Conservation (phyloP, 1,140 invertebrate genomes). For the Drosophila ercepeae region DNA sequence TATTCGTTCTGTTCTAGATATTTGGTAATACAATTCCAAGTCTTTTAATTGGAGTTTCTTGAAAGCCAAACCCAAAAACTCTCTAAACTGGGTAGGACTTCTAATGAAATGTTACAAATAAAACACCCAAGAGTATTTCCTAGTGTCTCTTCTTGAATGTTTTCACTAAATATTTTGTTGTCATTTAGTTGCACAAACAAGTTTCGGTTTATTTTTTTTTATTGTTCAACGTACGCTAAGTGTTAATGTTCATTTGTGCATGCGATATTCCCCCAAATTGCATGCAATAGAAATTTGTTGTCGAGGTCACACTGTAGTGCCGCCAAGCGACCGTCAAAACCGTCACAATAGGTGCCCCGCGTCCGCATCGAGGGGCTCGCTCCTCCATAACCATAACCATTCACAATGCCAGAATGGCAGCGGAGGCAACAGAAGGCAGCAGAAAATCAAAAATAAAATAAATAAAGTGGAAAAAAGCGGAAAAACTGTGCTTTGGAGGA, state of each 20-base stretch:
- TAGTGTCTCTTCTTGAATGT: neutral
- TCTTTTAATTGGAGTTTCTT: too few species aligned
- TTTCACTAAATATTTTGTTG: constrained; percentile 18
- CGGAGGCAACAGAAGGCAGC: constrained; percentile 2
- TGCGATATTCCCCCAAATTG: constrained; percentile 61
- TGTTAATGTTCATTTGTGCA: constrained; percentile 77
- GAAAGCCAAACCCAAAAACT: too few species aligned
- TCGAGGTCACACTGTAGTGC: constrained; percentile 45
- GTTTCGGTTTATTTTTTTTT: constrained; percentile 38
- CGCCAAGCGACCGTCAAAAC: constrained; percentile 25
- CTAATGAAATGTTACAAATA: too few species aligned
- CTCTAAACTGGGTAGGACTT: too few species aligned
- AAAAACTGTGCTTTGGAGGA: constrained; percentile 47
- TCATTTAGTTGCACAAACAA: constrained; percentile 48
- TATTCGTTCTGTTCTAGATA: too few species aligned
- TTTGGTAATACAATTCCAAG: too few species aligned
- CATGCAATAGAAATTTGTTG: constrained; percentile 67
- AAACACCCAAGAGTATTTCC: neutral
- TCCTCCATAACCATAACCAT: constrained; percentile 24
- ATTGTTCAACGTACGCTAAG: constrained; percentile 43
- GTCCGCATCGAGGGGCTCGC: neutral
- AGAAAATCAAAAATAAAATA: constrained; percentile 13
- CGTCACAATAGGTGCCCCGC: constrained; percentile 7
- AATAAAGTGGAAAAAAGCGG: neutral
- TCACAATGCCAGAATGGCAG: constrained; percentile 43